Percentiles rank a stretch among this genome's conserved stretches.
Conservation (phyloP, 2,113 vertebrate genomes). For the Azemiops feae region DNA sequence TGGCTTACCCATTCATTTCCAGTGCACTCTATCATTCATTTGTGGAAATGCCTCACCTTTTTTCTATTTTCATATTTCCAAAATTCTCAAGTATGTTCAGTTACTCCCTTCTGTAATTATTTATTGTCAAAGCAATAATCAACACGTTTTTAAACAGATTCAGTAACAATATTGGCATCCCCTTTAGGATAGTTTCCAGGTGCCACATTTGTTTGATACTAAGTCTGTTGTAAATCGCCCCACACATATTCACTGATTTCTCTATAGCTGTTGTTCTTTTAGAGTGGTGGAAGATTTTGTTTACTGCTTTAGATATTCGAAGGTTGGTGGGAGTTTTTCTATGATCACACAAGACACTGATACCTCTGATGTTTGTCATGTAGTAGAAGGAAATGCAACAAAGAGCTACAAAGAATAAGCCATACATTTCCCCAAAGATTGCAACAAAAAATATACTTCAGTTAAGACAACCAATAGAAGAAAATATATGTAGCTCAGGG, state of each 20-base stretch:
- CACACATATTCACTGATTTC: background rate
- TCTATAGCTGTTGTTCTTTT: background rate
- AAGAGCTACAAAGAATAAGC: background rate
- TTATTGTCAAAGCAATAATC: conserved; percentile 30
- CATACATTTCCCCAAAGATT: background rate
- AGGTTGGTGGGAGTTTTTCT: background rate
- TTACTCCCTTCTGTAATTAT: conserved; percentile 14
- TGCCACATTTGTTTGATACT: conserved; percentile 1
- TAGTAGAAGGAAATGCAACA: background rate
- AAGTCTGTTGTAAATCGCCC: conserved; percentile 12
- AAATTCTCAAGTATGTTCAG: conserved; percentile 10
- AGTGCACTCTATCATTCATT: background rate
- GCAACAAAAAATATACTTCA: background rate
- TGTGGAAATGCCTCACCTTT: conserved; percentile 3
- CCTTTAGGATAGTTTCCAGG: conserved; percentile 20
- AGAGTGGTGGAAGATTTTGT: background rate
- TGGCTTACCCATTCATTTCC: background rate
- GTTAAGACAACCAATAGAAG: background rate
- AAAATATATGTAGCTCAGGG: background rate
- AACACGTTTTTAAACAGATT: background rate
- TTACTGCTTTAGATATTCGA: background rate
- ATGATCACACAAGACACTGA: background rate
- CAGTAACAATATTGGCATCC: conserved; percentile 11
- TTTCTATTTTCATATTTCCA: conserved; percentile 6
- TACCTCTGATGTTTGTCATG: background rate